phyloP scores from a whole-genome alignment of 2,888 invertebrate species.

The Machimus rusticus region DNA sequence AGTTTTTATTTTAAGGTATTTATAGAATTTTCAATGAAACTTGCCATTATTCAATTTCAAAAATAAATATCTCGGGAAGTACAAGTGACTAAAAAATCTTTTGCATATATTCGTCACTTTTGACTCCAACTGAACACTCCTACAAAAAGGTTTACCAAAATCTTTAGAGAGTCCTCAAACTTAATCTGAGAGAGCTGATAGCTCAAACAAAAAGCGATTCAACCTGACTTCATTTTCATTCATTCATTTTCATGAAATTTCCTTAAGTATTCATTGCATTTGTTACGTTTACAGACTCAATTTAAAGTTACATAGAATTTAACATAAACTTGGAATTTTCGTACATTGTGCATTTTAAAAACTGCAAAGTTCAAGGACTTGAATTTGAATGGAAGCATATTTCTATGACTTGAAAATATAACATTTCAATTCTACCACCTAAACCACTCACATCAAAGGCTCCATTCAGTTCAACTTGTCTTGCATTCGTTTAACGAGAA shows the following conservation, averaged over 20 bases:
- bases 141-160: no score
- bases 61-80: no score
- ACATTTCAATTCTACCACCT: not conserved
- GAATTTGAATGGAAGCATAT: not conserved
- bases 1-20: no score
- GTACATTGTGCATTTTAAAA: not conserved
- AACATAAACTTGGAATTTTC: not conserved
- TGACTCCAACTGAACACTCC: no score
- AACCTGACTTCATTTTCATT: not conserved
- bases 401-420: not conserved
- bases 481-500: not conserved
- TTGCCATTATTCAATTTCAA: no score
- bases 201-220: no score
- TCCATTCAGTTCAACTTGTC: not conserved
- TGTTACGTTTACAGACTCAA: not conserved
- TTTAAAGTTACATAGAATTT: not conserved
- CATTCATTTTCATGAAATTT: not conserved
- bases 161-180: no score
- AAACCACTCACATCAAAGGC: not conserved
- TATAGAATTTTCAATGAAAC: no score
- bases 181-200: no score
- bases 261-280: not conserved
- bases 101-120: no score
- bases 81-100: no score
- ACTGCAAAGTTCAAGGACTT: not conserved